Base-by-base conservation (phyloP, 1,140 invertebrate genomes). In the Macrobrachium nipponense region DNA sequence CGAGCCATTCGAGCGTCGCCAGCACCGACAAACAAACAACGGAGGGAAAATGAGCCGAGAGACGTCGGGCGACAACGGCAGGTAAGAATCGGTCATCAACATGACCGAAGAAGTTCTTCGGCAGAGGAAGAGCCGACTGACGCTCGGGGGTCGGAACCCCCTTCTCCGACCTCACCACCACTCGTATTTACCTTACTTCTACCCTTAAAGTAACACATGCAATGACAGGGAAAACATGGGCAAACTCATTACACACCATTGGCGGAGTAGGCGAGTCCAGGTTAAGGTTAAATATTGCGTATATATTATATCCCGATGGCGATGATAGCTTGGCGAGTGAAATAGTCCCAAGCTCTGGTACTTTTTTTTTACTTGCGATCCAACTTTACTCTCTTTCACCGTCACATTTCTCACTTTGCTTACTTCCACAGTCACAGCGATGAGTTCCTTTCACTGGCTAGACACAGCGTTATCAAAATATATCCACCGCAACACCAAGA, bases 231-330 rank as follows among this genome's bases (percentile, higher is more conserved):
- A 11, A 66, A 20, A 27, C 64, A 66, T 66, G 18, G 18, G 23
- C 23, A 17, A 27, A 17, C 0, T 75, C 61, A 27, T 44, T 86
- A 86, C 83, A 80, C 77, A 86, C 83, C 83, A 86, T 86, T 66
- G 83, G 83, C 76, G 83, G 64, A 70, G 77, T 62, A 58, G 77
- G 66, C 51, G 83, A 76, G 83, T 80, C 77, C 83, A 72, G 83
- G 43, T 20, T 23, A 73, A 61, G 82, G 62, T 60, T 36, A 43
- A 79, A 27, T 62, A 72, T 43, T 23, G 68, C 68, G 68, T 73
- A 72, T 73, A 75, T 82, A 43, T 51, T 82, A 43, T 51, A 14
- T 36, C 61, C 60, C 36, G 80, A 36, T 58, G 70, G 43, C 58
- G 43, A 27, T 23, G 51, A 64, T 5, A 61, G 66, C 36, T 23